These are phyloP conservation scores for Piscicola geometra DNA, from an alignment of 2,888 invertebrate genomes.

Conservation along the genomic window DNA sequence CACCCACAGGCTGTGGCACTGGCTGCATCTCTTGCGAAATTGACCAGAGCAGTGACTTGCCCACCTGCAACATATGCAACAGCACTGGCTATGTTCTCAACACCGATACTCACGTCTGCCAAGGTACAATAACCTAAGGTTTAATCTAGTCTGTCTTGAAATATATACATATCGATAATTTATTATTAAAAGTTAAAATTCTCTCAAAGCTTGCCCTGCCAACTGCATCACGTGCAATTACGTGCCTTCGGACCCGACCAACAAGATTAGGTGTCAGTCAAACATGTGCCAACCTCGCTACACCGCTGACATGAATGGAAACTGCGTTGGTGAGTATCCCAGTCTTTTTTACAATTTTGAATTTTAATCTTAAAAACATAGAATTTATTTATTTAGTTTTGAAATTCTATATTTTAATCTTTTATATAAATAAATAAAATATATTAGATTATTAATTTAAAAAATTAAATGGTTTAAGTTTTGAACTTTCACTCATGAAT, in stretches of 20 bases:
- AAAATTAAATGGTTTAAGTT: background rate
- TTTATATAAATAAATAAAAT: no score
- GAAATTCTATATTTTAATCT: background rate
- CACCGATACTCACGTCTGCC: slow-evolving; percentile 19
- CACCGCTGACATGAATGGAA: slow-evolving; percentile 13
- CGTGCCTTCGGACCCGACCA: background rate
- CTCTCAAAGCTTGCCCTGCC: slow-evolving; percentile 19
- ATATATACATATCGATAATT: no score
- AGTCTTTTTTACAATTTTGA: no score
- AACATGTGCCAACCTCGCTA: background rate
- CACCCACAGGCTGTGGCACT: slow-evolving; percentile 10
- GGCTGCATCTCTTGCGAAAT: slow-evolving; percentile 17
- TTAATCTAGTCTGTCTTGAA: no score
- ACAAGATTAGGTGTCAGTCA: slow-evolving; percentile 22
- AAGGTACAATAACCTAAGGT: no score
- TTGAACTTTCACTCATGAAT: background rate
- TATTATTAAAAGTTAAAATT: no score
- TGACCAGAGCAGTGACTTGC: slow-evolving; percentile 11
- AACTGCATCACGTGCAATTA: slow-evolving; percentile 32
- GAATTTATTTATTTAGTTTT: background rate
- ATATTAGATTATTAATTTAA: background rate
- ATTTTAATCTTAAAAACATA: background rate
- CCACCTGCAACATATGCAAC: slow-evolving; percentile 25
- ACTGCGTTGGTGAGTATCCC: slow-evolving; percentile 18
- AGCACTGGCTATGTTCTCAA: slow-evolving; percentile 17